A percentile compares a stretch with the other conserved stretches of the same genome.
Conservation (phyloP, 92 coral and sea anemone genomes). For the Nematostella vectensis region DNA sequence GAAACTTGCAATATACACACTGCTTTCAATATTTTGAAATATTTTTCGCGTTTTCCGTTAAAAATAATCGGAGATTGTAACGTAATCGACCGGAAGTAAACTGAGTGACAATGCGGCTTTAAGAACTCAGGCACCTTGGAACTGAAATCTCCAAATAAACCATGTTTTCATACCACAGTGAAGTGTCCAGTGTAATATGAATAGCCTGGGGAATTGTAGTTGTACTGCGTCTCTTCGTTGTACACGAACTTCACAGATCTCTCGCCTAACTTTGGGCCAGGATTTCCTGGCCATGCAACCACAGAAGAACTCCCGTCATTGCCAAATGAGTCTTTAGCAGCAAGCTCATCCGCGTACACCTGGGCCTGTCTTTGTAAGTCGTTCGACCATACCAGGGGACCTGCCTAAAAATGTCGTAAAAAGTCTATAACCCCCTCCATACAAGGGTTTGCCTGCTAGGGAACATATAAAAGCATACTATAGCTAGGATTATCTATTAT, state of each 20-base stretch:
- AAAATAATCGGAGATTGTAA: too few relatives aligned
- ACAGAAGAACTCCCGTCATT: neutral
- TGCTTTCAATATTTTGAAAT: too few relatives aligned
- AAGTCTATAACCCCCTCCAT: too few relatives aligned
- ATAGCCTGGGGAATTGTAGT: slow-evolving; percentile 1
- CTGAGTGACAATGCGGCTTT: too few relatives aligned
- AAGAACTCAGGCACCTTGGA: too few relatives aligned
- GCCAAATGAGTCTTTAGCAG: neutral
- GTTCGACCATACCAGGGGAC: neutral
- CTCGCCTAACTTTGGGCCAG: neutral
- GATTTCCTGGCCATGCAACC: neutral
- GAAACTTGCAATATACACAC: too few relatives aligned
- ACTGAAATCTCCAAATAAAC: too few relatives aligned
- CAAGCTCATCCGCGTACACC: neutral
- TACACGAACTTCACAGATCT: neutral
- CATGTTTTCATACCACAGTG: slow-evolving; percentile 3
- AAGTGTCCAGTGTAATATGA: neutral
- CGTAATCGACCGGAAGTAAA: too few relatives aligned
- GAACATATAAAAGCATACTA: too few relatives aligned
- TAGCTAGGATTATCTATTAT: too few relatives aligned
- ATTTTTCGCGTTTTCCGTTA: too few relatives aligned
- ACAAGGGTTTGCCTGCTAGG: too few relatives aligned
- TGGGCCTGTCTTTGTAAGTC: neutral
- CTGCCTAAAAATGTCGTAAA: slow-evolving; percentile 1
- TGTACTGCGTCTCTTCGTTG: neutral